These are phyloP conservation scores for Sylvia atricapilla DNA, from an alignment of 2,113 vertebrate genomes.

Conservation along the genomic window DNA sequence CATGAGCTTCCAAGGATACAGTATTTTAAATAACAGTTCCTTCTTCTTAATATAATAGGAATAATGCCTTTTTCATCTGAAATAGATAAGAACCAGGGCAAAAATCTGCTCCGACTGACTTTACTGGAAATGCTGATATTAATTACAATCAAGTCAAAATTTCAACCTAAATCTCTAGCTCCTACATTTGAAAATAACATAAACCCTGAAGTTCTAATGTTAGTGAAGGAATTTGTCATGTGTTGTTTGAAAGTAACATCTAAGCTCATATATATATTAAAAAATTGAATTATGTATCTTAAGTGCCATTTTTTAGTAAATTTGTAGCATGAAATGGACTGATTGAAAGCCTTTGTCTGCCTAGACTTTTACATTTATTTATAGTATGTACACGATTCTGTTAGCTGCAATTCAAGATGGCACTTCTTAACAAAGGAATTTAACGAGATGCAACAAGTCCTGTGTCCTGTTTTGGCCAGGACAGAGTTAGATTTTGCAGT, in stretches of 20 bases:
- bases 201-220: neutral
- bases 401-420: neutral
- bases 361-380: neutral
- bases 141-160: neutral
- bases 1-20: neutral
- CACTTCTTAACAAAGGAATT: neutral
- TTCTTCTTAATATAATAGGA: neutral
- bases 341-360: neutral
- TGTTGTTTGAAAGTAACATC: neutral
- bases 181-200: neutral
- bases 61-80: neutral
- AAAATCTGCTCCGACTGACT: neutral
- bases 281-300: neutral
- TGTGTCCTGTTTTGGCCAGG: accelerated
- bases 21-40: neutral
- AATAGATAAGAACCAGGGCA: neutral
- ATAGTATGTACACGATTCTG: neutral
- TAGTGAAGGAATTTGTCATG: neutral
- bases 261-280: neutral
- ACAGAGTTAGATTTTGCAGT: neutral
- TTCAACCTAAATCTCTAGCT: neutral
- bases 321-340: neutral
- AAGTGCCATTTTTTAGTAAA: neutral
- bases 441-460: neutral
- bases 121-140: neutral